Evolutionary conservation across 2,797 vertebrate genomes (phyloP).

Genomic region (Protonibea diacanthus): DNA sequence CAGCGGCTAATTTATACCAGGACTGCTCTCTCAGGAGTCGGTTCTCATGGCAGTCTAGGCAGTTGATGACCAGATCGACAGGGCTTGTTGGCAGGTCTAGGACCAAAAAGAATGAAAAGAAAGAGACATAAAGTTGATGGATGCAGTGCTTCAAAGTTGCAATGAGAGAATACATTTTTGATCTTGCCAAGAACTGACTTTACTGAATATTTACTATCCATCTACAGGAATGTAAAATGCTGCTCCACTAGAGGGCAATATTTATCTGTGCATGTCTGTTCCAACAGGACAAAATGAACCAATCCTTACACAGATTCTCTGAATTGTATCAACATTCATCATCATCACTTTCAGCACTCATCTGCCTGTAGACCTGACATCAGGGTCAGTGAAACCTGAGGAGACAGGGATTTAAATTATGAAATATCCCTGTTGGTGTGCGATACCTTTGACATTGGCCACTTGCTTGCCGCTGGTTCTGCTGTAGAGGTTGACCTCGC

Average conservation of each 20-base stretch:
- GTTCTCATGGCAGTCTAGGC: constrained; percentile 93
- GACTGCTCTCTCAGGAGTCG: constrained; percentile 90
- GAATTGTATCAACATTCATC: not conserved
- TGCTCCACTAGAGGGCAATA: constrained; percentile 75
- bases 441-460: constrained; percentile 89
- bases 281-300: not conserved
- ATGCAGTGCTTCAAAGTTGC: not conserved
- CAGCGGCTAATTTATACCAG: constrained; percentile 92
- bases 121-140: not conserved
- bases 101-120: not conserved
- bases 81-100: constrained; percentile 91
- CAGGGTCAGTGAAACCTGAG: not conserved
- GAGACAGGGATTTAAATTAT: not conserved
- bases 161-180: not conserved
- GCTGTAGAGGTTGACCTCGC: constrained; percentile 90
- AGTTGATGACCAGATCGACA: constrained; percentile 95
- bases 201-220: not conserved
- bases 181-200: not conserved
- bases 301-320: not conserved
- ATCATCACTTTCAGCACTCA: not conserved
- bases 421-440: not conserved
- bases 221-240: not conserved
- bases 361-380: not conserved
- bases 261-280: constrained; percentile 43
- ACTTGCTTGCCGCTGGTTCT: constrained; percentile 91